Percentiles rank a stretch among this genome's conserved stretches.
These are phyloP conservation scores for Pasiphila rectangulata DNA, from an alignment of 2,888 invertebrate genomes.

Conservation along the genomic window DNA sequence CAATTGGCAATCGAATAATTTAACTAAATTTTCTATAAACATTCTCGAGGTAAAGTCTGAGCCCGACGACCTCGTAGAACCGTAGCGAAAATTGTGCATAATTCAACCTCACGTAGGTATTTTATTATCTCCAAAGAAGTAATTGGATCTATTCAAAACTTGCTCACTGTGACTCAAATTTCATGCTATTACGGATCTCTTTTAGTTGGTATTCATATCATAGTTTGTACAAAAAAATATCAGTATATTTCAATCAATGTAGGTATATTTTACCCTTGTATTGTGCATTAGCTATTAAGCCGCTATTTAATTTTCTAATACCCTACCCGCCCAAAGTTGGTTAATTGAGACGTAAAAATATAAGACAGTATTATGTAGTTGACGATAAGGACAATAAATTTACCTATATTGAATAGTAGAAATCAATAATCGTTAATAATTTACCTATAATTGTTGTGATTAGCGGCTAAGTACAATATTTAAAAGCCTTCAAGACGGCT, in stretches of 20 bases:
- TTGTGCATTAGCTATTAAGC: constrained; percentile 2
- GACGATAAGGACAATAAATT: constrained; percentile 18
- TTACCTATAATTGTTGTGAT: constrained; percentile 64
- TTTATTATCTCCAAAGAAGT: constrained; percentile 9
- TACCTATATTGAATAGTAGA: constrained; percentile 22
- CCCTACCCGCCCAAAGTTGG: constrained; percentile 11
- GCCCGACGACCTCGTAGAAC: constrained; percentile 51
- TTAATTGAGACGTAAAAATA: constrained; percentile 1
- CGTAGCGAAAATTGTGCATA: constrained; percentile 35
- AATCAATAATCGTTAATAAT: constrained; percentile 28
- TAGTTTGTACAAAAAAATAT: constrained; percentile 12
- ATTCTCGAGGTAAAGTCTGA: constrained; percentile 47
- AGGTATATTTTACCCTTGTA: constrained; percentile 10
- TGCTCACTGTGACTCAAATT: constrained; percentile 9
- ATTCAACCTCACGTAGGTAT: constrained; percentile 9
- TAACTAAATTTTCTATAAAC: constrained; percentile 33
- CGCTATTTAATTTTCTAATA: background rate
- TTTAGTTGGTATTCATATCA: constrained; percentile 7
- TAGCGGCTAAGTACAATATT: constrained; percentile 66
- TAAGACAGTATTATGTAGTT: constrained; percentile 11
- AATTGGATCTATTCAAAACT: constrained; percentile 3
- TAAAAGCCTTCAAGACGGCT: constrained; percentile 78
- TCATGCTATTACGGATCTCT: background rate
- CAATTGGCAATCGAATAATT: constrained; percentile 22
- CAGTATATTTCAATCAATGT: constrained; percentile 3